Percentiles rank a stretch among this genome's conserved stretches.
phyloP scores from a whole-genome alignment of 2,888 invertebrate species.

The Leistus spinibarbis region DNA sequence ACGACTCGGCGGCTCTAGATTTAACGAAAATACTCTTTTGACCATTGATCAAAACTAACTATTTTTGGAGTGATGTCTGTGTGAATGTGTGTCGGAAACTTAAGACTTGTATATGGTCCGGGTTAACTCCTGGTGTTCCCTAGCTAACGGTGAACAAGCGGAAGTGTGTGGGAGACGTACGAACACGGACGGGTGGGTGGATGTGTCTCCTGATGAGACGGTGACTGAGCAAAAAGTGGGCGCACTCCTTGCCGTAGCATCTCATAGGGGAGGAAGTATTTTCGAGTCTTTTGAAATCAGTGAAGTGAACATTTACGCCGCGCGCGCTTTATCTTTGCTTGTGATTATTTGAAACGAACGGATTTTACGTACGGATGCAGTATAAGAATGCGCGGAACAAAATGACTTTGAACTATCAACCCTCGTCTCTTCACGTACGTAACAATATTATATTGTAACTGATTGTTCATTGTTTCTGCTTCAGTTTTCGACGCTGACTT shows the following conservation, averaged over 20 bases:
- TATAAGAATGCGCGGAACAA: conserved; percentile 27
- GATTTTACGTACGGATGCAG: conserved; percentile 36
- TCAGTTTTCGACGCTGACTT: neutral
- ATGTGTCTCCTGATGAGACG: conserved; percentile 15
- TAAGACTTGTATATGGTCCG: no score
- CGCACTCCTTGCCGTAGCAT: conserved; percentile 7
- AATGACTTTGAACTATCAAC: conserved; percentile 28
- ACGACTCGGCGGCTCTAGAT: no score
- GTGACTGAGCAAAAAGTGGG: conserved; percentile 15
- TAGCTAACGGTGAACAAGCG: conserved; percentile 26
- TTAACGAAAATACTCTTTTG: no score
- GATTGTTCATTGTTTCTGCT: neutral
- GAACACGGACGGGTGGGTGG: neutral
- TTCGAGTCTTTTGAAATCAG: conserved; percentile 35
- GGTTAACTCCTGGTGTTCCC: no score
- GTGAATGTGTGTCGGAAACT: no score
- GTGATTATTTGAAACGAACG: conserved; percentile 38
- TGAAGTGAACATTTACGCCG: conserved; percentile 28
- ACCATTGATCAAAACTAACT: no score
- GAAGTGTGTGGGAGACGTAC: conserved; percentile 1
- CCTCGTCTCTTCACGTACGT: neutral
- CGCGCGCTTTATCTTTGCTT: conserved; percentile 35
- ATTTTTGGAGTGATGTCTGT: no score
- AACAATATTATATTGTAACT: neutral
- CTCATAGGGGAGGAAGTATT: conserved; percentile 23